Evolutionary conservation across 2,888 invertebrate species (phyloP).

Genomic region (Eueremaeus valkanovi): DNA sequence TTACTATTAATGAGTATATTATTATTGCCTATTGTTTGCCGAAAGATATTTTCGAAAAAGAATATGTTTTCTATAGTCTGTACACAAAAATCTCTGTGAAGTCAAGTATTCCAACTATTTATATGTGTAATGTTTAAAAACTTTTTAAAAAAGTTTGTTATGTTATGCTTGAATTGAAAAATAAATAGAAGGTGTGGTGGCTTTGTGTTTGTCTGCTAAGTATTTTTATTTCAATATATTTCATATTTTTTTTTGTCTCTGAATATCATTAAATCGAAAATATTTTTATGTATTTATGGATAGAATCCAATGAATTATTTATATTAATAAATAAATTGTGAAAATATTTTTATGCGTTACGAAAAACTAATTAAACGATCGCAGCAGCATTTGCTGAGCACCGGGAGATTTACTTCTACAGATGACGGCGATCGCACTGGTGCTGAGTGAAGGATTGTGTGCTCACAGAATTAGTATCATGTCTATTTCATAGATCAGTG

Average conservation of each 20-base stretch:
- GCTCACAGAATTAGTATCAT: too few relatives aligned
- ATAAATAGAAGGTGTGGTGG: slow-evolving; percentile 17
- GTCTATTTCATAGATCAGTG: too few relatives aligned
- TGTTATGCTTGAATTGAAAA: slow-evolving; percentile 5
- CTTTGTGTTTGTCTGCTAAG: slow-evolving; percentile 14
- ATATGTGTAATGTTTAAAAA: neutral
- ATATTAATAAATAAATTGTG: too few relatives aligned
- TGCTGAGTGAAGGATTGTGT: too few relatives aligned
- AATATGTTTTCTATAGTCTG: too few relatives aligned
- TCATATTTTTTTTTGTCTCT: neutral
- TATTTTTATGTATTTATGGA: too few relatives aligned
- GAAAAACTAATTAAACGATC: slow-evolving; percentile 1
- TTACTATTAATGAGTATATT: neutral
- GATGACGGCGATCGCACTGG: too few relatives aligned
- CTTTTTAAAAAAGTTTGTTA: neutral
- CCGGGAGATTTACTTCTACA: too few relatives aligned
- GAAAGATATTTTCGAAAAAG: neutral
- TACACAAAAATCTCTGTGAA: slow-evolving; percentile 5
- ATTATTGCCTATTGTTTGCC: slow-evolving; percentile 9
- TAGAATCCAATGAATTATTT: too few relatives aligned
- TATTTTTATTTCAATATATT: neutral
- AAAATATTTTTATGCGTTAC: too few relatives aligned
- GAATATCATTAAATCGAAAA: neutral
- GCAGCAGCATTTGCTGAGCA: too few relatives aligned
- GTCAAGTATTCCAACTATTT: slow-evolving; percentile 1